Percentiles rank a stretch among this genome's conserved stretches.
phyloP scores from a whole-genome alignment of 2,797 vertebrate species.

The Denticeps clupeoides region DNA sequence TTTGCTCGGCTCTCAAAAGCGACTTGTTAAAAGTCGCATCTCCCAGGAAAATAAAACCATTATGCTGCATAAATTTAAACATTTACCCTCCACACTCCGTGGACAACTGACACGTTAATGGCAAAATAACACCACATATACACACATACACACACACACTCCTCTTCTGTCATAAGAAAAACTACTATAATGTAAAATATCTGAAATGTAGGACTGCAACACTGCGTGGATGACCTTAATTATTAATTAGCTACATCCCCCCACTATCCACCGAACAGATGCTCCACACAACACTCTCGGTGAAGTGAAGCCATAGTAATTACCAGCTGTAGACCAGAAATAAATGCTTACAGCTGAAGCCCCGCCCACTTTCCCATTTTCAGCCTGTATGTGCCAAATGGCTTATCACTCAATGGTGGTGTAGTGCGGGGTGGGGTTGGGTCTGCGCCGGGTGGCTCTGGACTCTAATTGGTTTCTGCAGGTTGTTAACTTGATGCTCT shows the following conservation, averaged over 20 bases:
- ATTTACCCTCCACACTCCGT: conserved; percentile 29
- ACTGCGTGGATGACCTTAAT: too few species aligned
- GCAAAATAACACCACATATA: too few species aligned
- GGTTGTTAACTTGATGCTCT: not conserved
- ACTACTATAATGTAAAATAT: not conserved
- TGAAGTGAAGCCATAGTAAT: not conserved
- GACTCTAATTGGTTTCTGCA: conserved; percentile 10
- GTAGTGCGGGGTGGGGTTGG: not conserved
- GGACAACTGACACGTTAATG: not conserved
- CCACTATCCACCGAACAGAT: too few species aligned
- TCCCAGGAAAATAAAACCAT: conserved; percentile 36
- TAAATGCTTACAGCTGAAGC: too few species aligned
- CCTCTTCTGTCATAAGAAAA: not conserved
- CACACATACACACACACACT: not conserved
- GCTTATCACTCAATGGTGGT: conserved; percentile 45
- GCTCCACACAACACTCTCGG: too few species aligned
- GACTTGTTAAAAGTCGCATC: conserved; percentile 31
- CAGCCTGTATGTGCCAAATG: conserved; percentile 30
- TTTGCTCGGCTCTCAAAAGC: conserved; percentile 38
- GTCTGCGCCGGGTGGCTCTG: not conserved
- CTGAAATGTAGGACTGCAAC: too few species aligned
- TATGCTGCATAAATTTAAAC: conserved; percentile 42
- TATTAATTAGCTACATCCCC: too few species aligned
- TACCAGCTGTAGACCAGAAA: not conserved
- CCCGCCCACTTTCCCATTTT: not conserved